phyloP scores from a whole-genome alignment of 2,888 invertebrate genomes.

The Branchellion lobata region DNA sequence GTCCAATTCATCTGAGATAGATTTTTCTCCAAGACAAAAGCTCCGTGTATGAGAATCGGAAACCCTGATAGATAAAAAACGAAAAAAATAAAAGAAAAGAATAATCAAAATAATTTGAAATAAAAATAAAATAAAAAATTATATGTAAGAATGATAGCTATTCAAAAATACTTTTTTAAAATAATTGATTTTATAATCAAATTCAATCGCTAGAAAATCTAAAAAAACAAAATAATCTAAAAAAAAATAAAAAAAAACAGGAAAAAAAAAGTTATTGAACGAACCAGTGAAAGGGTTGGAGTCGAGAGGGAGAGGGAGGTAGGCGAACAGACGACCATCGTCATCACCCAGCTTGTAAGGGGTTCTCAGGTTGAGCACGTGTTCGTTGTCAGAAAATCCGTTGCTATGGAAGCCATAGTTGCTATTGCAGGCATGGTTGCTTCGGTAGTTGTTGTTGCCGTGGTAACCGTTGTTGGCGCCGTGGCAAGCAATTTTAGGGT shows the following conservation, averaged over 20 bases:
- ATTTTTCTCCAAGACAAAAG: constrained; percentile 58
- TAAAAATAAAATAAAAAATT: no score
- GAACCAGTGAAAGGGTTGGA: constrained; percentile 54
- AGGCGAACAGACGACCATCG: constrained; percentile 58
- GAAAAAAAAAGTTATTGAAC: neutral
- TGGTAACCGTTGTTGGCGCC: neutral
- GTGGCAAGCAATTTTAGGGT: constrained; percentile 6
- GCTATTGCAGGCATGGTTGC: no score
- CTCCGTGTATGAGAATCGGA: constrained; percentile 59
- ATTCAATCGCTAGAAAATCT: no score
- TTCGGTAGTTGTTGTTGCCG: neutral
- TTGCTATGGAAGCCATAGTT: no score
- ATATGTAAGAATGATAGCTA: no score
- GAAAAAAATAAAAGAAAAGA: neutral
- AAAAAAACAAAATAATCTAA: no score
- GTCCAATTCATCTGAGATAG: constrained; percentile 53
- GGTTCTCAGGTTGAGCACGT: neutral
- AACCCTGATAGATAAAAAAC: constrained; percentile 51
- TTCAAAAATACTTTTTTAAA: no score
- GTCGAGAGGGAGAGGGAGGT: constrained; percentile 58
- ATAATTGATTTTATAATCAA: no score
- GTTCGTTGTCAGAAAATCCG: no score
- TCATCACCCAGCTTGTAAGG: constrained; percentile 11
- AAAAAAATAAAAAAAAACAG: no score
- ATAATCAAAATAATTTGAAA: no score